Percentiles rank a stretch among this genome's conserved stretches.
These are phyloP conservation scores for Platygyra sinensis DNA, from an alignment of 64 coral and sea anemone species.

Conservation along the genomic window DNA sequence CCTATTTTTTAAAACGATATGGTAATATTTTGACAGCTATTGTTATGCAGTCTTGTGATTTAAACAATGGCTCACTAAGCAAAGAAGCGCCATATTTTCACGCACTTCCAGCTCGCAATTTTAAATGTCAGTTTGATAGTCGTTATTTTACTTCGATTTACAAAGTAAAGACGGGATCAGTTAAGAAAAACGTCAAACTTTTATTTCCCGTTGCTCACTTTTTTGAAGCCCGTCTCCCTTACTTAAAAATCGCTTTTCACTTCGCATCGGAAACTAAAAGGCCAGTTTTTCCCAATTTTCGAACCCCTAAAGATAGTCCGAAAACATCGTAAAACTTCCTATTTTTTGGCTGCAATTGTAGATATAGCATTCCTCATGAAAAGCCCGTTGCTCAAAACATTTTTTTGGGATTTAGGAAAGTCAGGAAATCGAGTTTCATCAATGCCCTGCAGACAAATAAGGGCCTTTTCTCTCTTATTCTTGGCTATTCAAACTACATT, in stretches of 20 bases:
- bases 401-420: too few relatives aligned
- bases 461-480: too few relatives aligned
- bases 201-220: not conserved
- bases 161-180: not conserved
- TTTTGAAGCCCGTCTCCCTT: not conserved
- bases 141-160: not conserved
- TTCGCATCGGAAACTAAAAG: not conserved
- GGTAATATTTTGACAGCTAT: constrained; percentile 7
- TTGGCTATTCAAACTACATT: too few relatives aligned
- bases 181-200: not conserved
- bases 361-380: too few relatives aligned
- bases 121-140: too few relatives aligned
- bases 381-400: too few relatives aligned
- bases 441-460: too few relatives aligned
- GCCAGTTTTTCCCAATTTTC: not conserved
- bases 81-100: constrained; percentile 1
- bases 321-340: too few relatives aligned
- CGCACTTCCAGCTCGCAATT: too few relatives aligned
- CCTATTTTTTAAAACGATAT: not conserved
- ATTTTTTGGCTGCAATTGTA: too few relatives aligned
- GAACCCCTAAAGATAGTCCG: too few relatives aligned
- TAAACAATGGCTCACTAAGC: constrained; percentile 9
- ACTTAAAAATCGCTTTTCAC: not conserved
- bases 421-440: too few relatives aligned
- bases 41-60: not conserved